phyloP scores from a whole-genome alignment of 2,888 invertebrate species.

The Agrochola macilenta region DNA sequence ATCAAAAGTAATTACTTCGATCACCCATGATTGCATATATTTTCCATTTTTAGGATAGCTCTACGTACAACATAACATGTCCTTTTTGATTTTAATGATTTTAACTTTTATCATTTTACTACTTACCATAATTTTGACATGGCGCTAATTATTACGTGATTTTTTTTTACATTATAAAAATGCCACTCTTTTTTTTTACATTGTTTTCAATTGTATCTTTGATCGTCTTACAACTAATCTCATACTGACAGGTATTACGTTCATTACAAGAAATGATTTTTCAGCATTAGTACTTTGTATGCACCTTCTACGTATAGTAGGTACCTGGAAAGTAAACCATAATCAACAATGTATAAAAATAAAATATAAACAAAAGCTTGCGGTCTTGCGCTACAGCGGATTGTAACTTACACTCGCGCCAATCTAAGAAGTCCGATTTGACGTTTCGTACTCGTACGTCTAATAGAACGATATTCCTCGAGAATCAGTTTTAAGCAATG shows the following conservation, averaged over 20 bases:
- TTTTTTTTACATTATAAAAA: not conserved
- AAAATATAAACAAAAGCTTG: not conserved
- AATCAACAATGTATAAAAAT: no score
- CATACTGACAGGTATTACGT: not conserved
- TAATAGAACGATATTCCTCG: no score
- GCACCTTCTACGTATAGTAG: not conserved
- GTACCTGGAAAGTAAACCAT: no score
- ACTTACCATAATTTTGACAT: not conserved
- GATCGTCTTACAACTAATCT: not conserved
- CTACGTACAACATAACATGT: not conserved
- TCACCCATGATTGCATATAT: not conserved
- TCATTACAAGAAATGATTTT: not conserved
- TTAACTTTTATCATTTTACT: not conserved
- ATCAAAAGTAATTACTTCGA: conserved; percentile 18
- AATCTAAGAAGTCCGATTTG: no score
- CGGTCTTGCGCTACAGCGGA: not conserved
- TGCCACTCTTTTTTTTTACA: no score
- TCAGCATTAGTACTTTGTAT: not conserved
- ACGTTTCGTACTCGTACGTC: no score
- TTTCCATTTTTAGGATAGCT: not conserved
- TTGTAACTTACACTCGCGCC: not conserved
- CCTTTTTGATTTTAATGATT: no score
- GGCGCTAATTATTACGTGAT: not conserved
- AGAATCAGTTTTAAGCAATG: no score
- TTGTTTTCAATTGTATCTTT: not conserved